Evolutionary conservation across 2,888 invertebrate genomes (phyloP).

Genomic region (Syrphus vitripennis): DNA sequence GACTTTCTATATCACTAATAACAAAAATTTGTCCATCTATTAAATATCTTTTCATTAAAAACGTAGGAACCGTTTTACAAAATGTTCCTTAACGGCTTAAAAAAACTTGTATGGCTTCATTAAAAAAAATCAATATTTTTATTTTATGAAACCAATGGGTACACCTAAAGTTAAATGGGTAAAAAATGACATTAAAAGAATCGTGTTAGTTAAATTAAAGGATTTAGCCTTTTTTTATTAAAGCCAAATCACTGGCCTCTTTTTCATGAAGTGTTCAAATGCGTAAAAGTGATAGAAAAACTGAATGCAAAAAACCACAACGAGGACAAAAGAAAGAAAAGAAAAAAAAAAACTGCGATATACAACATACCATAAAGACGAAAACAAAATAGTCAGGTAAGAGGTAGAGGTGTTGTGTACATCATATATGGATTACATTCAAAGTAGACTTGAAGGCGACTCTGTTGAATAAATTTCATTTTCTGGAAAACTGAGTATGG

Average conservation of each 20-base stretch:
- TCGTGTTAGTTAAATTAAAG: background rate
- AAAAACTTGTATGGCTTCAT: too few relatives aligned
- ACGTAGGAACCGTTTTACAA: too few relatives aligned
- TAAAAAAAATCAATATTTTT: background rate
- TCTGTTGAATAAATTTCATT: slow-evolving; percentile 13
- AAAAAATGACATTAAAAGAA: background rate
- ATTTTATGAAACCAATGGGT: background rate
- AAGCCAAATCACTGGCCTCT: slow-evolving; percentile 31
- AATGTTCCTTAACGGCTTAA: too few relatives aligned
- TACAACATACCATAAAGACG: slow-evolving; percentile 23
- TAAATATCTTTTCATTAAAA: too few relatives aligned
- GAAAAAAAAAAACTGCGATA: background rate
- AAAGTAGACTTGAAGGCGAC: slow-evolving; percentile 34
- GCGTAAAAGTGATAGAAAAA: background rate
- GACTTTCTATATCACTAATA: too few relatives aligned
- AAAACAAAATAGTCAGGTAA: slow-evolving; percentile 31
- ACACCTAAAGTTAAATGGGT: background rate
- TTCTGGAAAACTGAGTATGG: background rate
- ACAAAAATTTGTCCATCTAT: too few relatives aligned
- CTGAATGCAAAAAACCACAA: background rate
- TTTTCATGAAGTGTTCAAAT: slow-evolving; percentile 42
- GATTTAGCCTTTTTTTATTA: background rate
- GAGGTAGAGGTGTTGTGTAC: background rate
- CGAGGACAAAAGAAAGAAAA: background rate
- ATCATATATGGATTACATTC: slow-evolving; percentile 26